Conservation (phyloP, 1,140 invertebrate genomes). For the Steinernema khuongi region DNA sequence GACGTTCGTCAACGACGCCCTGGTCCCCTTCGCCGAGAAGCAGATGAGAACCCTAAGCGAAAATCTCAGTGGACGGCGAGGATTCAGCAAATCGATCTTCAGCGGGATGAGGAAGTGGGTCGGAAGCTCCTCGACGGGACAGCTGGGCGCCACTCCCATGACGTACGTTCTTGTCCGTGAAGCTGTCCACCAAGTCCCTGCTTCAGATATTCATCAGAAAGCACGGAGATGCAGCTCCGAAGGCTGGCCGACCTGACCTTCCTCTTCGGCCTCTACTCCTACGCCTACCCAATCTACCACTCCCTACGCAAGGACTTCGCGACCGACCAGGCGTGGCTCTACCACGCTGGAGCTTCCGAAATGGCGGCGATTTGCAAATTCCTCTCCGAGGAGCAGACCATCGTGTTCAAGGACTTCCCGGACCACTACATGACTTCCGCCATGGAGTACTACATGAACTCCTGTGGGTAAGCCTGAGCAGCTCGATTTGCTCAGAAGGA, state of each 20-base stretch:
- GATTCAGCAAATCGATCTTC: constrained; percentile 16
- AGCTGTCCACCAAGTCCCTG: background rate
- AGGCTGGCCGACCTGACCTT: constrained; percentile 89
- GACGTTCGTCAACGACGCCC: constrained; percentile 33
- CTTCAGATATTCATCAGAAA: constrained; percentile 66
- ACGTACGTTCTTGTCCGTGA: constrained; percentile 24
- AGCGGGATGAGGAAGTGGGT: constrained; percentile 19
- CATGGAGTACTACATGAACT: constrained; percentile 45
- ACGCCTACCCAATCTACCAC: constrained; percentile 88
- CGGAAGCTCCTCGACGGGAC: background rate
- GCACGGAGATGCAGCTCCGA: constrained; percentile 83
- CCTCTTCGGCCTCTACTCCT: constrained; percentile 85
- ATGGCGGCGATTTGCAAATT: constrained; percentile 44
- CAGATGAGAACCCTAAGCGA: constrained; percentile 17
- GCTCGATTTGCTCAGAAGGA: background rate
- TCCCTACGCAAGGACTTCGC: constrained; percentile 90
- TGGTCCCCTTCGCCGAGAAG: constrained; percentile 28
- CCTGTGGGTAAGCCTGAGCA: constrained; percentile 26
- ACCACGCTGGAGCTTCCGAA: constrained; percentile 61
- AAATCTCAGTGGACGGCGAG: constrained; percentile 8
- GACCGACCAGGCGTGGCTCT: constrained; percentile 89
- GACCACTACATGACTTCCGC: constrained; percentile 47
- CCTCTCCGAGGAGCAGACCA: constrained; percentile 16
- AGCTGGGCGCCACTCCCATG: background rate
- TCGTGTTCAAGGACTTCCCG: constrained; percentile 40